Conservation (phyloP, 2,797 vertebrate species). For the Tragopan temminckii region DNA sequence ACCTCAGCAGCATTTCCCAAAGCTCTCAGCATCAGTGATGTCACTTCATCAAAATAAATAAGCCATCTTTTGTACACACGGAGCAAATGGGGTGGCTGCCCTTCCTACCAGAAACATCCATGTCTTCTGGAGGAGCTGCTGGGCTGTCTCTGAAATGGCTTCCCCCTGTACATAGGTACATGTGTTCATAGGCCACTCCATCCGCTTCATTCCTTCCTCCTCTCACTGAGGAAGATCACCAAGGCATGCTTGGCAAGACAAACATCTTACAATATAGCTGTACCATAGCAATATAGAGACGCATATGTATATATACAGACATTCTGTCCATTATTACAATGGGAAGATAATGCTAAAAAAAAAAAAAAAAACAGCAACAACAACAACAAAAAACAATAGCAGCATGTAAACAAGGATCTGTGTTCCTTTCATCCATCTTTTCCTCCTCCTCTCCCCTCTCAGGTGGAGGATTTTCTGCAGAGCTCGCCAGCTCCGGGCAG, state of each 20-base stretch:
- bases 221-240: not conserved
- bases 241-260: conserved; percentile 30
- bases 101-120: not conserved
- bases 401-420: conserved; percentile 48
- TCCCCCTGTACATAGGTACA: not conserved
- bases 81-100: not conserved
- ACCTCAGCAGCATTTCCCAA: not conserved
- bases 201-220: not conserved
- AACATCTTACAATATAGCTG: not conserved
- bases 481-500: not conserved
- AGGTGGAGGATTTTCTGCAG: not conserved
- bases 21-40: not conserved
- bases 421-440: not conserved
- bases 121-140: not conserved
- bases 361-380: not conserved
- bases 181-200: not conserved
- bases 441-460: not conserved
- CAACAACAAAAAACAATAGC: not conserved
- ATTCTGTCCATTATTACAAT: not conserved
- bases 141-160: not conserved
- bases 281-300: not conserved
- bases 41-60: not conserved
- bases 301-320: not conserved
- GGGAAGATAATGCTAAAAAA: not conserved
- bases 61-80: rapidly evolving